Base-by-base conservation (phyloP, 2,888 invertebrate species). In the Creontiades dilutus region DNA sequence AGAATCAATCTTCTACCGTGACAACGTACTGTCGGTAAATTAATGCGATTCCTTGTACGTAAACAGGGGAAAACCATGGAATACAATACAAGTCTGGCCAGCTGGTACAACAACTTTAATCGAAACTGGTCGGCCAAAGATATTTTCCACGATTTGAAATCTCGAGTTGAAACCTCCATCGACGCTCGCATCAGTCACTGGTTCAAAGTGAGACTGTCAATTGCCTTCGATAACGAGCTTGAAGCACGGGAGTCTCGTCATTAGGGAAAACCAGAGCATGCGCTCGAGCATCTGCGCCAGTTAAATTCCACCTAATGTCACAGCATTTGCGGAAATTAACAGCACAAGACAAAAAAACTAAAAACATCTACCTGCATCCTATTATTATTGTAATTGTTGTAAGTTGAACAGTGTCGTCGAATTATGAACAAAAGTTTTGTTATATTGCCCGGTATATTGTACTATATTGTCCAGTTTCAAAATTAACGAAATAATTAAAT, bases 141-240 rank as follows among this genome's bases (percentile, higher is more conserved):
- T 80, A 52, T 88, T 52, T 88, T 88, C 27, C 76, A 19, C 48
- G 88, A 88, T 46, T 46, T 88, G 78, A 88, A 52, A 46, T 28
- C 12, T 0, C 48, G 86, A 68, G 46, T 86, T 9, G 86, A 75
- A 86, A 57, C 19, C 27, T 88, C 88, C 9, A 28, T 88, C 27
- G 88, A 88, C 23, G 23, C 28, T 4, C 78, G 23, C 78, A 7
- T 88, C 80, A 14, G 12, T 55, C 88, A 28, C 0, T 88, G 88
- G 88, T 88, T 88, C n/a, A 88, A 88, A 88, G 88, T 88, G 88
- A 88, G 88, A 86, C 12, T 16, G n/a, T 57, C n/a, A 16, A n/a
- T 16, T 11, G 27, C 12, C 68, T 11, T 23, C 3, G 19, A 7
- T 68, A n/a, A 57, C n/a, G 57, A 68, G 68, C 68, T 68, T 68